Percentiles rank a stretch among this genome's conserved stretches.
phyloP scores from a whole-genome alignment of 2,888 invertebrate species.

The Stenolophus ochropezus region DNA sequence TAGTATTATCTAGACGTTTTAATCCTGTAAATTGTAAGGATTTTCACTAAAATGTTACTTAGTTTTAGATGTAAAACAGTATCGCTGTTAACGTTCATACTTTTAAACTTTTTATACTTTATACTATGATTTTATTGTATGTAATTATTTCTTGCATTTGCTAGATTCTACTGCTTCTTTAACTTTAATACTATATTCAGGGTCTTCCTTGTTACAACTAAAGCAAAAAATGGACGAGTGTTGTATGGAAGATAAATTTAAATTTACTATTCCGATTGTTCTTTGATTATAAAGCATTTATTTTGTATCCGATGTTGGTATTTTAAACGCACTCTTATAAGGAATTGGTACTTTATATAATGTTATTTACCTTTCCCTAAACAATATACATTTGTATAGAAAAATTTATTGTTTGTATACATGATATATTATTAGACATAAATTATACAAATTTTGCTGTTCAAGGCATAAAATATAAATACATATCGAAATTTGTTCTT shows the following conservation, averaged over 20 bases:
- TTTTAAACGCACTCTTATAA: conserved; percentile 56
- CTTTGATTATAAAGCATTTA: conserved; percentile 35
- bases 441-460: conserved; percentile 59
- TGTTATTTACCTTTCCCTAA: conserved; percentile 49
- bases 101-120: conserved; percentile 27
- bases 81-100: conserved; percentile 40
- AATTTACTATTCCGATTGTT: conserved; percentile 45
- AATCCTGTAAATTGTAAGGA: conserved; percentile 52
- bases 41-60: conserved; percentile 53
- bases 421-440: conserved; percentile 49
- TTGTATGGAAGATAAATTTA: conserved; percentile 51
- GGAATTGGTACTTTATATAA: conserved; percentile 56
- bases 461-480: conserved; percentile 58
- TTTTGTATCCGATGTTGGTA: conserved; percentile 45
- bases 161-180: conserved; percentile 10
- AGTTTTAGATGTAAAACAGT: conserved; percentile 52
- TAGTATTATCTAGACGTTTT: conserved; percentile 52
- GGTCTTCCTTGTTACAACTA: conserved; percentile 59
- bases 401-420: conserved; percentile 53
- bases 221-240: conserved; percentile 47
- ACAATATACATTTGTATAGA: conserved; percentile 59
- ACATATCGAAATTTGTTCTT: conserved; percentile 60
- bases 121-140: background rate
- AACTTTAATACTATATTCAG: conserved; percentile 11
- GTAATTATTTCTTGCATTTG: conserved; percentile 17